These are phyloP conservation scores for Antedon mediterranea DNA, from an alignment of 53 echinoderm and acorn worm genomes.

Conservation along the genomic window DNA sequence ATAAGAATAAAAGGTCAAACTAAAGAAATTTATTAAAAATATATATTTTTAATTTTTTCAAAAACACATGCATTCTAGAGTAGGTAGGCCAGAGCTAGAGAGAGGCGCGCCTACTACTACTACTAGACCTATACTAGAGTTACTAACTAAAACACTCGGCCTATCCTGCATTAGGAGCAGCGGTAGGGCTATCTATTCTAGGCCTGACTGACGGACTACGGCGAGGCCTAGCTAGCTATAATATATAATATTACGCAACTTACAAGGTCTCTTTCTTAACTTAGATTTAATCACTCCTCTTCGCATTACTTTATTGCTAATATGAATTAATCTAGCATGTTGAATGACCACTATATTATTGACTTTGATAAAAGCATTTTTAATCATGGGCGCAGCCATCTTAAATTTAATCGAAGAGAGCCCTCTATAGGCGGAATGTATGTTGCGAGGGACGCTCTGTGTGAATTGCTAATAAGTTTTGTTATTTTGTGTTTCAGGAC, in stretches of 20 bases:
- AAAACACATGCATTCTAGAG: too few species aligned
- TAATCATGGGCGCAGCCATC: not conserved
- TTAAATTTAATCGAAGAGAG: not conserved
- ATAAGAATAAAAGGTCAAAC: too few species aligned
- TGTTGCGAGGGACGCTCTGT: not conserved
- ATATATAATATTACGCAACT: not conserved
- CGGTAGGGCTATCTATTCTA: too few species aligned
- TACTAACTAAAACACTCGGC: too few species aligned
- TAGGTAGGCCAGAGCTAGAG: too few species aligned
- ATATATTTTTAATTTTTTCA: too few species aligned
- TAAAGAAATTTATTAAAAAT: too few species aligned
- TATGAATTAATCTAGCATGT: not conserved
- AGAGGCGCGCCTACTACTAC: too few species aligned
- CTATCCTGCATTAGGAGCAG: too few species aligned
- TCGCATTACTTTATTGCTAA: not conserved
- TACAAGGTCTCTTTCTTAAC: not conserved
- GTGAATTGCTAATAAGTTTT: not conserved
- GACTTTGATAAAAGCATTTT: not conserved
- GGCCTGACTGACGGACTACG: too few species aligned
- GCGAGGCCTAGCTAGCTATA: too few species aligned
- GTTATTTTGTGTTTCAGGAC: not conserved
- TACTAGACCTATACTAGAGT: too few species aligned
- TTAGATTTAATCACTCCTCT: not conserved
- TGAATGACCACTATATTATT: not conserved
- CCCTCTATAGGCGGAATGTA: not conserved